A percentile compares a stretch with the other conserved stretches of the same genome.
These are phyloP conservation scores for Ophraella communa DNA, from an alignment of 2,888 invertebrate species.

Conservation along the genomic window DNA sequence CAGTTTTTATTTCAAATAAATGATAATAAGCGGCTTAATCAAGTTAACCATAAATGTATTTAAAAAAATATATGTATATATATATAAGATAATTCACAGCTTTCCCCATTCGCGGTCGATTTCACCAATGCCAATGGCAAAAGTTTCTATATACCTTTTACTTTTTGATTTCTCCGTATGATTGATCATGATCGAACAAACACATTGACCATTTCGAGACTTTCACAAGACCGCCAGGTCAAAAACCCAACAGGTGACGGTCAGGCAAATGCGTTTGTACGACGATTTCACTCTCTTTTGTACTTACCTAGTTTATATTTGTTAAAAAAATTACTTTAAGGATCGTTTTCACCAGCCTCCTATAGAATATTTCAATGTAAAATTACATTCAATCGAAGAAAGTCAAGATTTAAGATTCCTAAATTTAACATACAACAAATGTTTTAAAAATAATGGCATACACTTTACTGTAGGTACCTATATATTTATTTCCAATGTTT, in stretches of 20 bases:
- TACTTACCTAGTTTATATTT: background rate
- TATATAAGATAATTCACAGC: slow-evolving; percentile 10
- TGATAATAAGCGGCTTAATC: background rate
- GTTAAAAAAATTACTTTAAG: background rate
- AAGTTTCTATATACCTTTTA: slow-evolving; percentile 22
- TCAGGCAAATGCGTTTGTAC: background rate
- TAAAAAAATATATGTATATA: background rate
- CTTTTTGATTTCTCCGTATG: slow-evolving; percentile 24
- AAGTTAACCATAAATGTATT: background rate
- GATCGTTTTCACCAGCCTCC: background rate
- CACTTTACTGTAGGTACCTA: no score
- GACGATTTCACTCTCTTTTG: slow-evolving; percentile 1
- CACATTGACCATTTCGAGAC: background rate
- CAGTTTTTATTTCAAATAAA: background rate
- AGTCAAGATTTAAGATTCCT: no score
- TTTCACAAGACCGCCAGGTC: slow-evolving; percentile 1
- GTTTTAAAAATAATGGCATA: no score
- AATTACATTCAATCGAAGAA: no score
- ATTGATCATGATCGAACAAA: slow-evolving; percentile 19
- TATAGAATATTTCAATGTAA: background rate
- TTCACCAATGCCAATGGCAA: slow-evolving; percentile 23
- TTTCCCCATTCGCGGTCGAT: slow-evolving; percentile 14
- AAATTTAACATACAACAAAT: no score
- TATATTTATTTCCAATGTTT: no score
- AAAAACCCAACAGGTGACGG: slow-evolving; percentile 1